A percentile compares a stretch with the other conserved stretches of the same genome.
Conservation (phyloP, 1,140 invertebrate species). For the Paraescarpia echinospica region DNA sequence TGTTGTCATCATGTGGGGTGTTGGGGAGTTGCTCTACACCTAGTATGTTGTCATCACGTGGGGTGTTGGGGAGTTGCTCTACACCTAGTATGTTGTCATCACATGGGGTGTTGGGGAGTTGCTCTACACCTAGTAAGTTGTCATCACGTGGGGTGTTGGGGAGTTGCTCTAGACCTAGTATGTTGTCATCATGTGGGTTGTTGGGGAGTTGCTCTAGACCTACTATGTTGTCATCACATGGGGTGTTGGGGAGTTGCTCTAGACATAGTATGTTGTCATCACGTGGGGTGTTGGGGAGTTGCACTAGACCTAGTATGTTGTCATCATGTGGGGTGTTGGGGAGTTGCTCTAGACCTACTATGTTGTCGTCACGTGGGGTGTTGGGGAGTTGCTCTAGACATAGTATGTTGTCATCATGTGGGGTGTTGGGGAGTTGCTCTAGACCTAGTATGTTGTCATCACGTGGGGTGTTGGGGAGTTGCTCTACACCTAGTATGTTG, state of each 20-base stretch:
- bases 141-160: no score
- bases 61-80: background rate
- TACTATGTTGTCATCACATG: no score
- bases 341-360: background rate
- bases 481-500: background rate
- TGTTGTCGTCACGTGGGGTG: no score
- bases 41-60: no score
- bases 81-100: no score
- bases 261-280: no score
- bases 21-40: background rate
- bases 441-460: no score
- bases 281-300: background rate
- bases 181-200: no score
- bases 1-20: no score
- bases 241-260: background rate
- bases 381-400: background rate
- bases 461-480: background rate
- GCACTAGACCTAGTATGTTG: background rate
- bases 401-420: no score
- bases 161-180: background rate
- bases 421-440: background rate
- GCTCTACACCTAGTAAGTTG: background rate
- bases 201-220: background rate
- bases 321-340: no score
- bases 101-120: background rate